Evolutionary conservation across 2,888 invertebrate genomes (phyloP).

Genomic region (Pteria penguin): DNA sequence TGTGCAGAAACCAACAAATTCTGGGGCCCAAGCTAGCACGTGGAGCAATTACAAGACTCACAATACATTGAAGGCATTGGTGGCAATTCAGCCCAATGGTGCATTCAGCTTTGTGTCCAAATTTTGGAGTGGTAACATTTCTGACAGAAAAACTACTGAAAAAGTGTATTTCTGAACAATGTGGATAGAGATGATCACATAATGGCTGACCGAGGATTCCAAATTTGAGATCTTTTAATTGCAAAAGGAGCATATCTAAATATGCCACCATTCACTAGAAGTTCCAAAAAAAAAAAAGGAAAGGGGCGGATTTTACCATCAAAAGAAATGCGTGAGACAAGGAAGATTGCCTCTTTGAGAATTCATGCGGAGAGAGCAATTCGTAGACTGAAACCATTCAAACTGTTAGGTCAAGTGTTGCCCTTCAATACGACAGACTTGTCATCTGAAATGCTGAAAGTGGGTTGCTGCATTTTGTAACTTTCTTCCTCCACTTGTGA

Average conservation of each 20-base stretch:
- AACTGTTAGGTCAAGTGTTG: conserved; percentile 7
- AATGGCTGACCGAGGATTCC: conserved; percentile 18
- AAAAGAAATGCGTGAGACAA: conserved; percentile 11
- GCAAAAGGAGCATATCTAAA: conserved; percentile 20
- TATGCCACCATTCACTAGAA: conserved; percentile 20
- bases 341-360: conserved; percentile 13
- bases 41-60: conserved; percentile 9
- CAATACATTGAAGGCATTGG: no score
- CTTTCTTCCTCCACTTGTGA: conserved; percentile 2
- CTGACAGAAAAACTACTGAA: no score
- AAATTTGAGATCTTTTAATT: conserved; percentile 17
- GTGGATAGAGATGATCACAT: background rate
- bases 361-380: conserved; percentile 19
- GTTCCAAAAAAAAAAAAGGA: no score
- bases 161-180: background rate
- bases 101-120: no score
- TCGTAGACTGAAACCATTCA: conserved; percentile 1
- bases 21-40: conserved; percentile 4
- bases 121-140: no score
- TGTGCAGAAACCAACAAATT: background rate
- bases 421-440: conserved; percentile 11
- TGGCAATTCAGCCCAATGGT: no score
- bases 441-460: conserved; percentile 6
- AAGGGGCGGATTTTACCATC: conserved; percentile 11
- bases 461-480: conserved; percentile 11